Evolutionary conservation across 2,888 invertebrate genomes (phyloP), one percentile per base, ranked within the genome.

Genomic region (Apoda limacodes): DNA sequence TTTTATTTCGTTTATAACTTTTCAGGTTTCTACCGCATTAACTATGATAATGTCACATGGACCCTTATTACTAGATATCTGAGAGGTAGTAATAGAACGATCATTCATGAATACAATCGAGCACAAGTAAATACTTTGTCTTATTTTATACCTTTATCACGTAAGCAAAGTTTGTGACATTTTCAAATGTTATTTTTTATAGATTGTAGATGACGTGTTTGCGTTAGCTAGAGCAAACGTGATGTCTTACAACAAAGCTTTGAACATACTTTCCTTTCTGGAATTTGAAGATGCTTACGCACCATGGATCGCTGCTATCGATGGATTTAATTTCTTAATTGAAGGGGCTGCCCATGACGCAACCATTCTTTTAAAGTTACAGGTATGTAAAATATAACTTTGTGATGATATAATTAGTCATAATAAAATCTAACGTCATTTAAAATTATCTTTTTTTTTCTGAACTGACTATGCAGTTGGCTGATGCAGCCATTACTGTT

Each of bases 281-380:
- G 67, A 72, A 32, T 69, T 75, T 3, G 89, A 89, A 62, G 82
- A 78, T 3, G 83, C 87, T 30, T 87, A 88, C 40, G 75, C 88
- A 11, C 89, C 91, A 0, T 91, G 91, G 86, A 70, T 78, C 21
- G 71, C 87, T 1, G 88, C 88, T 2, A 66, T 88, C 6, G 58
- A 59, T 30, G 83, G 82, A 9, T 68, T 82, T 25, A 62, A 64
- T 34, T 83, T 62, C 30, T 50, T 76, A 11, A 48, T 70, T 2
- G 63, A 72, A 25, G 60, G 72, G 36, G 48, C 80, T 27, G 76
- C 82, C n/a, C 67, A 72, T 32, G 62, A 74, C 25, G 31, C 41
- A 4, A 26, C 38, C 0, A 52, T 54, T 24, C 45, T 60, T 3
- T 20, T 49, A 10, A 45, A 46, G 19, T 43, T 78, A 4, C 37